A percentile compares a stretch with the other conserved stretches of the same genome.
Conservation (phyloP, 2,888 invertebrate genomes). For the Pterostichus madidus region DNA sequence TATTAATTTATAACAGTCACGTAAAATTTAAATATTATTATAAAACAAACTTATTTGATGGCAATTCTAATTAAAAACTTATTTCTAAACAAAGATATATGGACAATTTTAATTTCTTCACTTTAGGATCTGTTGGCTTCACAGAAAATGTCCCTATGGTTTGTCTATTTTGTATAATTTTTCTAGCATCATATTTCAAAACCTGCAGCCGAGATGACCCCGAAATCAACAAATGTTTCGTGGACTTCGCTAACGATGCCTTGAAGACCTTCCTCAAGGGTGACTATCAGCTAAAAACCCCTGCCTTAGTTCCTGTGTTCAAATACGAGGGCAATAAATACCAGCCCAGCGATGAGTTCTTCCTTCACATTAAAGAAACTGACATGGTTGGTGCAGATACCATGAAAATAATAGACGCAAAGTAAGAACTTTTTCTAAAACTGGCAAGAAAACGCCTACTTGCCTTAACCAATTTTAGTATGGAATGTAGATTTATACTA, state of each 20-base stretch:
- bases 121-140: too few species aligned
- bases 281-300: neutral
- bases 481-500: too few species aligned
- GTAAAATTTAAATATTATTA: too few species aligned
- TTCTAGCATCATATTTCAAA: conserved; percentile 11
- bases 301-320: neutral
- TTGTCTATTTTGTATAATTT: too few species aligned
- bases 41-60: too few species aligned
- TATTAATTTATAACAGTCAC: too few species aligned
- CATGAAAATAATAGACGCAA: neutral
- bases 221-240: conserved; percentile 11
- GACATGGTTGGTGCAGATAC: conserved; percentile 3
- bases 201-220: conserved; percentile 1
- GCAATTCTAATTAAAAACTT: too few species aligned
- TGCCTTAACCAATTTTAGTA: too few species aligned
- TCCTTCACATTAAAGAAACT: neutral
- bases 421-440: conserved; percentile 15
- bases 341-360: conserved; percentile 10
- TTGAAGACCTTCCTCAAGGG: conserved; percentile 3
- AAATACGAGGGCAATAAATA: neutral
- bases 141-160: too few species aligned
- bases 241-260: conserved; percentile 5
- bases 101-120: too few species aligned
- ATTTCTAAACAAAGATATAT: too few species aligned
- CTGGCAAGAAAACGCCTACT: too few species aligned